Evolutionary conservation across 1,140 invertebrate species (phyloP), one percentile per base, ranked within the genome.

Genomic region (Schmidtea mediterranea): DNA sequence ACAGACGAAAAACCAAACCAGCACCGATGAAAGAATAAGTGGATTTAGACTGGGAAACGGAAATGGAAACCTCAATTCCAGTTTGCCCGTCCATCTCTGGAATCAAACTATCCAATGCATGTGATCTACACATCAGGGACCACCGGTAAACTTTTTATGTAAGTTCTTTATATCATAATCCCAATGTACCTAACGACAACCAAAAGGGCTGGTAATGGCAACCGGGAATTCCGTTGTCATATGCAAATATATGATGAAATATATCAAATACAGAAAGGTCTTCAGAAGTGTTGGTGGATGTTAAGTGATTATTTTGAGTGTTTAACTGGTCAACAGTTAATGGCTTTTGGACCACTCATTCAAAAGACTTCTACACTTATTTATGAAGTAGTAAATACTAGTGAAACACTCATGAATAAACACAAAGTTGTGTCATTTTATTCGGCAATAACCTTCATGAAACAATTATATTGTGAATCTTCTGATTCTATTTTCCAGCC

Each of bases 271-370:
- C 9, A 72, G n/a, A n/a, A 87, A 56, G n/a, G n/a, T n/a, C n/a
- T n/a, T n/a, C n/a, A n/a, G n/a, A 51, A 64, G 58, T 57, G 80
- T 2, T 92, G 82, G 82, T 77, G 76, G 22, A 81, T 82, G 0
- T 82, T 80, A 0, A 71, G 70, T 45, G 81, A 86, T 59, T n/a
- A n/a, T n/a, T 69, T 80, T 51, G 81, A 83, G 1, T 90, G 83
- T 83, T 81, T 89, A 0, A 82, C 87, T 1, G 83, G 83, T 1
- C 82, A 84, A 60, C 83, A 80, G 0, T 90, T 86, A 57, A 87
- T 87, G 47, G 81, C 79, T 59, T 90, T 89, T 55, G 82, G 75
- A 1, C 83, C 84, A 0, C 65, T 90, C 0, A 60, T 82, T 0
- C 74, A 76, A 53, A 77, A 82, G 1, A 69, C 75, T 32, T 86